Evolutionary conservation across 1,140 invertebrate genomes (phyloP), one percentile per base, ranked within the genome.

Genomic region (Drosophila oshimai): DNA sequence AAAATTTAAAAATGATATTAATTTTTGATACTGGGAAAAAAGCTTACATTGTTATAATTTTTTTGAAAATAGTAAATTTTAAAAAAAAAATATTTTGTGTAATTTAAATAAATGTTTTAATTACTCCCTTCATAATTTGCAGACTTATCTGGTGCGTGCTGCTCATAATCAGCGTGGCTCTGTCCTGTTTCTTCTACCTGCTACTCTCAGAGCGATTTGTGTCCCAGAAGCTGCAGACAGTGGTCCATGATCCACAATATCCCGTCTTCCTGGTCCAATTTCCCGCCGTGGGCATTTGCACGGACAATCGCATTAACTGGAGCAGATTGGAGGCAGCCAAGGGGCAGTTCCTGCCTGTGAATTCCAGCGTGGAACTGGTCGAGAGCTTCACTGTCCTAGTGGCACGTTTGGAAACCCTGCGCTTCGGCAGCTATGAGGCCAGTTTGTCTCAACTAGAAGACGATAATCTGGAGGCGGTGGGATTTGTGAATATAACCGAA

Each of bases 231-330:
- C 42, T 90, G 24, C 75, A 90, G 47, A 91, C 92, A 1, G 93
- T 94, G 0, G 93, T 95, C 53, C 93, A 95, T 61, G 93, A 93
- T 37, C 94, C 93, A 0, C 94, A 95, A 76, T 93, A 93, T 39
- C 93, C 94, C 0, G 94, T 95, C 12, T 95, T 94, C 92, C 92
- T 94, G 61, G 92, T 94, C 31, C 93, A 93, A 0, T 95, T 95
- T 83, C 95, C 95, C 1, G 94, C 94, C 1, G 93, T 95, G 0
- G 95, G 93, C 0, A 89, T 95, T 47, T 95, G 95, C 74, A 92
- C 93, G 67, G 90, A 94, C 12, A 95, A 95, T 88, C 88, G 88
- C 29, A 69, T 90, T 20, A 75, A 90, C 26, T 90, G 88, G 88
- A 74, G 50, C 24, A 80, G 72, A 24, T 26, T 90, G 42, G 68